These are phyloP conservation scores for Neoaliturus tenellus DNA, from an alignment of 2,888 invertebrate species.

Conservation along the genomic window DNA sequence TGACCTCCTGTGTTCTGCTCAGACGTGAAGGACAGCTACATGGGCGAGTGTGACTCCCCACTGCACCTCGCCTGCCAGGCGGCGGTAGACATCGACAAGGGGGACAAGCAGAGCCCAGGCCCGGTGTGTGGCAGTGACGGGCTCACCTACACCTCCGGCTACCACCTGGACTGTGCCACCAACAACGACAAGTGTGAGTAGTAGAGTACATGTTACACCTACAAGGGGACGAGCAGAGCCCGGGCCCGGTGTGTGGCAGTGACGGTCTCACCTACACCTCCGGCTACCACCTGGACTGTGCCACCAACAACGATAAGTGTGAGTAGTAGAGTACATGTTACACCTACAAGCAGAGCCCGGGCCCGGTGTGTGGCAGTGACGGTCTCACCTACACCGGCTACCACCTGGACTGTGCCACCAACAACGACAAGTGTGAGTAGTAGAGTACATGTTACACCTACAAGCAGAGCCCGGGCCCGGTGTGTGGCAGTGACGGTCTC, in stretches of 20 bases:
- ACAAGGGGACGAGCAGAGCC: not conserved
- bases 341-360: too few species aligned
- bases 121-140: slow-evolving; percentile 59
- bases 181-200: slow-evolving; percentile 56
- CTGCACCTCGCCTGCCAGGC: slow-evolving; percentile 45
- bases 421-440: slow-evolving; percentile 55
- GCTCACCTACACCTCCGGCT: slow-evolving; percentile 55
- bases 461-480: too few species aligned
- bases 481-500: slow-evolving; percentile 4
- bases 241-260: slow-evolving; percentile 48
- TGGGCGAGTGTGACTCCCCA: slow-evolving; percentile 50
- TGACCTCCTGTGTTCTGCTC: not conserved
- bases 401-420: slow-evolving; percentile 56
- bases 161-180: slow-evolving; percentile 56
- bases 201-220: too few species aligned
- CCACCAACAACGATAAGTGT: slow-evolving; percentile 54
- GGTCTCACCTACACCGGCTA: slow-evolving; percentile 57
- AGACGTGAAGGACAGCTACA: slow-evolving; percentile 44
- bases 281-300: slow-evolving; percentile 55
- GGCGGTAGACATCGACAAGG: slow-evolving; percentile 52
- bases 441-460: too few species aligned
- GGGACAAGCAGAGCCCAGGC: not conserved
- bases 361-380: slow-evolving; percentile 55
- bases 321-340: slow-evolving; percentile 29
- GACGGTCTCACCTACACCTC: slow-evolving; percentile 60